Base-by-base conservation (phyloP, 2,113 vertebrate species). In the Ochotona princeps region DNA sequence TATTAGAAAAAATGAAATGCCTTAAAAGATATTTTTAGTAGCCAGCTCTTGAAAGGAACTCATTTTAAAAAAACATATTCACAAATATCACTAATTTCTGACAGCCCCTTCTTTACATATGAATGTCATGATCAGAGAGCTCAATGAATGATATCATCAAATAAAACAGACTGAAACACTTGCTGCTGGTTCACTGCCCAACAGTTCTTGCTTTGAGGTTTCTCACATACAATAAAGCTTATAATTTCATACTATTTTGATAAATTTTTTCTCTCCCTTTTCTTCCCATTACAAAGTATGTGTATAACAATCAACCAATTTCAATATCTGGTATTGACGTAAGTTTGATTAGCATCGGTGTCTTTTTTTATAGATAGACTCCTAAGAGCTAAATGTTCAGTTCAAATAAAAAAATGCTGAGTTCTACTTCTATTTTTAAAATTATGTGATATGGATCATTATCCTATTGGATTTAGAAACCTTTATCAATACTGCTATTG, bases 351-450 rank as follows among this genome's bases (percentile, higher is more conserved):
- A 72, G 14, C 47, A 35, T 10, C 73, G 2, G 18, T 87, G 23
- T 44, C 10, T 92, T 92, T 69, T 67, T 90, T 87, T 57, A 95
- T 25, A 67, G 13, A 81, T 11, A 60, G 21, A 82, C n/a, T 82
- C 67, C 9, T 74, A 79, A 96, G 89, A 81, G 28, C 7, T 26
- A 8, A 66, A 30, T 61, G 66, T 38, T 76, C 51, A 81, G 88
- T 35, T 92, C 87, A 88, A 49, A n/a, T 61, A 83, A 75, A 89
- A 93, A 96, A 88, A 26, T 94, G 76, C 89, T 63, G 63, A 61
- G 60, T 76, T 60, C 54, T 93, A 91, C 96, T 35, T 93, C 54
- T 95, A 92, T 75, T 92, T 97, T 87, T 91, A 73, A 92, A 97
- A 73, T 80, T 90, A 90, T 57, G 84, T 80, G 83, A 88, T 70